phyloP scores from a whole-genome alignment of 35 echinoderm and acorn worm species.

The Lytechinus variegatus region DNA sequence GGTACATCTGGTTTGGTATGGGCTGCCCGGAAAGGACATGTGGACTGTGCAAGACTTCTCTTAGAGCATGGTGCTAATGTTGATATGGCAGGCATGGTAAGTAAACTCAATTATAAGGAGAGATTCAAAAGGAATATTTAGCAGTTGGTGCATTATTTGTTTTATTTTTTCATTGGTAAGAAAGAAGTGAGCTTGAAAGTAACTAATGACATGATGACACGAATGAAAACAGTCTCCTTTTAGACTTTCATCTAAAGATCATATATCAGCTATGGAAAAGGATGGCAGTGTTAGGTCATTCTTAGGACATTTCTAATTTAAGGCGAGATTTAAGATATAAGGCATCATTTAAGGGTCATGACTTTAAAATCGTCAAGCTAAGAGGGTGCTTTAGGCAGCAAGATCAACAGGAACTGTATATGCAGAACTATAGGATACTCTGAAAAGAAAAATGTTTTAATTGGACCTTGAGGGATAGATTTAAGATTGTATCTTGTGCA shows the following conservation, averaged over 20 bases:
- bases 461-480: neutral
- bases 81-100: slow-evolving; percentile 98
- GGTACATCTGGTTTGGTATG: slow-evolving; percentile 95
- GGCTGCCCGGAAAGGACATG: slow-evolving; percentile 96
- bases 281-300: no score
- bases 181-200: no score
- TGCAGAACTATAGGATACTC: neutral
- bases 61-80: slow-evolving; percentile 93
- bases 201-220: no score
- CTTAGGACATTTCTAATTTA: neutral
- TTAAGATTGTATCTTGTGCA: neutral
- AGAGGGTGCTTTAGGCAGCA: neutral
- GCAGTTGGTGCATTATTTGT: no score
- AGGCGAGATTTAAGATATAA: neutral
- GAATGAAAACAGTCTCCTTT: no score
- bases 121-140: neutral
- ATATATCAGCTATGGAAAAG: no score
- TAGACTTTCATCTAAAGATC: no score
- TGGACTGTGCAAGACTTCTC: slow-evolving; percentile 79
- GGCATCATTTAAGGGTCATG: neutral
- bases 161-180: no score
- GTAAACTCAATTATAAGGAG: neutral
- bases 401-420: neutral
- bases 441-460: neutral
- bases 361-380: neutral